Evolutionary conservation across 2,113 vertebrate species (phyloP).

Genomic region (Ceuthmochares aereus): DNA sequence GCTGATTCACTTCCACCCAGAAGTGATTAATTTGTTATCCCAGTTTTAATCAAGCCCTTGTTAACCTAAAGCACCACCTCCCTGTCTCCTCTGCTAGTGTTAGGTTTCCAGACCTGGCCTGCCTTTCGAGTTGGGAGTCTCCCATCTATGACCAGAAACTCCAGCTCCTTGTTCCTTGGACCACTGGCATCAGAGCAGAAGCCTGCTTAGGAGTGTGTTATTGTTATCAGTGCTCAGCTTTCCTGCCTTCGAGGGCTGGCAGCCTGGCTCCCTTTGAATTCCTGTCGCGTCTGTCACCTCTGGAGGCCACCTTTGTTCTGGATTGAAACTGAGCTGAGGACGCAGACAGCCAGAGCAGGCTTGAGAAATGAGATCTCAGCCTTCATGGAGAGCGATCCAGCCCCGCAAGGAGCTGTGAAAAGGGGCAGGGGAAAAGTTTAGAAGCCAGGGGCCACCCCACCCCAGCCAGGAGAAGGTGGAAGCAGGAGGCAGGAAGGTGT

Average conservation of each 20-base stretch:
- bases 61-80: background rate
- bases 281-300: background rate
- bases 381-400: background rate
- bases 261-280: background rate
- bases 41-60: background rate
- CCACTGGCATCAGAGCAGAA: background rate
- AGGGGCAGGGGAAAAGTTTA: background rate
- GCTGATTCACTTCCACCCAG: background rate
- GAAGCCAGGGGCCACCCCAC: background rate
- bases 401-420: background rate
- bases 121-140: background rate
- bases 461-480: background rate
- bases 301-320: background rate
- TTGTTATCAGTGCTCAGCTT: background rate
- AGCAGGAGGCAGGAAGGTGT: background rate
- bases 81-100: background rate
- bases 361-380: background rate
- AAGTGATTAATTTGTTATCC: background rate
- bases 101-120: background rate
- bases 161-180: background rate
- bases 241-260: background rate
- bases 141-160: background rate
- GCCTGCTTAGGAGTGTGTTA: accelerated
- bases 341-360: background rate
- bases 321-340: background rate